Evolutionary conservation across 2,113 vertebrate genomes (phyloP), one percentile per base, ranked within the genome.

Genomic region (Platysteira castanea): DNA sequence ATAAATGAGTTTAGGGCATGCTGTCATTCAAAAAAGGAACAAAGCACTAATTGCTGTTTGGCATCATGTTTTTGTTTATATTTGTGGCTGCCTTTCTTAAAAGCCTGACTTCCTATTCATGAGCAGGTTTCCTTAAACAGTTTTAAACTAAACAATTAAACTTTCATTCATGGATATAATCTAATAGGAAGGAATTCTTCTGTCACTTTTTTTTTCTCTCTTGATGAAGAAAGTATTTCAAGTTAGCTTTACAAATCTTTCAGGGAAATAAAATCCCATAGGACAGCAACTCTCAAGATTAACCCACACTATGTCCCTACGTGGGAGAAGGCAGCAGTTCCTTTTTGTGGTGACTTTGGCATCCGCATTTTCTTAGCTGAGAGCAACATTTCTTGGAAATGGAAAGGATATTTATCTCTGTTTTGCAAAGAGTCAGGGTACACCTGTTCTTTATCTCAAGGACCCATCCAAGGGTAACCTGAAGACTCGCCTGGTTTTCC

Each of bases 1-100:
- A 46, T 87, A 82, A 95, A 76, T 68, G 71, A 85, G 68, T 79
- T 87, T 90, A 50, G 69, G 84, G 90, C 42, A 77, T 39, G 52
- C 78, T 92, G 87, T 91, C 95, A 95, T 91, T 97, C 90, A 97
- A 70, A 96, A 96, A 74, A 85, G 31, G 63, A 96, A 96, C 94
- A 98, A 97, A 96, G 85, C 47, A 70, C 74, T 94, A 95, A 96
- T 94, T 97, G 84, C 82, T 95, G 37, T 59, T 83, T 96, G 95
- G 93, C 89, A 92, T 93, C 44, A 61, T 57, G 0, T 73, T 85
- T 79, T 85, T 97, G 92, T 95, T 98, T 98, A 89, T 96, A 82
- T 97, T 97, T 97, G 92, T 89, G 84, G 65, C 54, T 87, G 88
- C 70, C 15, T 96, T 94, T 96, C 73, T 89, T 93, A 94, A 96